phyloP scores from a whole-genome alignment of 2,113 vertebrate genomes.

The Paraplagusia blochii region DNA sequence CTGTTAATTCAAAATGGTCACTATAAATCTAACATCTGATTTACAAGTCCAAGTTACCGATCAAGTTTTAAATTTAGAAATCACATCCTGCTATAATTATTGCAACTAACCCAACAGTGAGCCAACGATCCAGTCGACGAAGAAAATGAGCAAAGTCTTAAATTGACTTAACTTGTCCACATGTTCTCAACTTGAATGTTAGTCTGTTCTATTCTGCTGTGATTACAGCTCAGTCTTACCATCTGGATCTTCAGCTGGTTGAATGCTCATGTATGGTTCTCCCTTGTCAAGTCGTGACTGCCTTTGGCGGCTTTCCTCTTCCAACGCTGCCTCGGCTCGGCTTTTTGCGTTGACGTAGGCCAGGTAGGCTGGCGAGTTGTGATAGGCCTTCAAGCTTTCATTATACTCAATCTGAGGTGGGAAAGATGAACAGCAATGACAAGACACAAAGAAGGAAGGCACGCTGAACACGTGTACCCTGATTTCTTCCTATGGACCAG shows the following conservation, averaged over 20 bases:
- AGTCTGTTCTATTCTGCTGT: conserved; percentile 40
- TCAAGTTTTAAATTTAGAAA: no score
- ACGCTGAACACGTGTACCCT: conserved; percentile 37
- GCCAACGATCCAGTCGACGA: no score
- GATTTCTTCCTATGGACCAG: conserved; percentile 27
- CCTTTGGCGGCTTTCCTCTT: conserved; percentile 94
- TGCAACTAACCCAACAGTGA: no score
- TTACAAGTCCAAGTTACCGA: no score
- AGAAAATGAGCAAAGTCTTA: no score
- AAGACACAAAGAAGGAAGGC: conserved; percentile 36
- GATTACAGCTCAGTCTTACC: conserved; percentile 76
- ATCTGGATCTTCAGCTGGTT: conserved; percentile 95
- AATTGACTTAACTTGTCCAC: no score
- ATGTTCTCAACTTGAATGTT: conserved; percentile 5
- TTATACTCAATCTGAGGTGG: conserved; percentile 94
- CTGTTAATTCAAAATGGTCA: conserved; percentile 46
- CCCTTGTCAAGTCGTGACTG: conserved; percentile 98
- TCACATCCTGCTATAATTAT: no score
- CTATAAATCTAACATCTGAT: no score
- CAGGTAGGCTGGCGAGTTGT: conserved; percentile 97
- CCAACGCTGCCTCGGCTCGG: conserved; percentile 91
- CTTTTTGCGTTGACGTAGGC: conserved; percentile 98
- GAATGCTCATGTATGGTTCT: conserved; percentile 97
- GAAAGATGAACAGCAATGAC: conserved; percentile 57
- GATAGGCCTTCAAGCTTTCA: conserved; percentile 98